These are phyloP conservation scores for Carapus acus DNA, from an alignment of 2,797 vertebrate genomes.

Conservation along the genomic window DNA sequence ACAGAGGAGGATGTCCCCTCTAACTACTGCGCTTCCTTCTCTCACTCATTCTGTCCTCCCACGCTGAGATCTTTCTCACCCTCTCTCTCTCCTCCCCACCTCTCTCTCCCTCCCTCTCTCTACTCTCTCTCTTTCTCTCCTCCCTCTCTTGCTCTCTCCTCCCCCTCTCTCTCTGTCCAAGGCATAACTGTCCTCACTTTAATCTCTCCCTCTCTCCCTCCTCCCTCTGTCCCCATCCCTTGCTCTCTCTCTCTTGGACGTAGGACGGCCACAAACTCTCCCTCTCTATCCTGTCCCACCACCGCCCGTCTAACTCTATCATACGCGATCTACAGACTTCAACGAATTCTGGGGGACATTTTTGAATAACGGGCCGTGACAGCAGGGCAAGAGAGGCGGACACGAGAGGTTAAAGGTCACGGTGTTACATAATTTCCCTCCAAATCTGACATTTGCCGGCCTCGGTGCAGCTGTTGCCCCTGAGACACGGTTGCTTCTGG, in stretches of 20 bases:
- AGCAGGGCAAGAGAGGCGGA: not conserved
- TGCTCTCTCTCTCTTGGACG: not conserved
- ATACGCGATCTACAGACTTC: no score
- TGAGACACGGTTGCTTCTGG: constrained; percentile 21
- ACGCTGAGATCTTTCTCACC: constrained; percentile 1
- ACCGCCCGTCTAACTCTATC: no score
- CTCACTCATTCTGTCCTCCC: constrained; percentile 50
- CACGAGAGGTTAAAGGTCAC: constrained; percentile 9
- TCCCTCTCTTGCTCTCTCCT: not conserved
- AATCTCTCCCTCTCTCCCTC: constrained; percentile 3
- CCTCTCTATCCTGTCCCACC: not conserved
- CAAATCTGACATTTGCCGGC: constrained; percentile 30
- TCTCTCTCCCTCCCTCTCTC: constrained; percentile 10
- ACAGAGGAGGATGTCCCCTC: constrained; percentile 6
- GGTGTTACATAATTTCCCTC: constrained; percentile 31
- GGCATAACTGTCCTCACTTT: not conserved
- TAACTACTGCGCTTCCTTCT: constrained; percentile 13
- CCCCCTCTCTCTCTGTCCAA: not conserved
- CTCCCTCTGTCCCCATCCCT: no score
- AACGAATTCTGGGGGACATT: no score
- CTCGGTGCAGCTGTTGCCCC: constrained; percentile 33
- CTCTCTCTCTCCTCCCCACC: not conserved
- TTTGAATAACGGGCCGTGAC: not conserved
- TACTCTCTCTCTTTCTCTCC: no score
- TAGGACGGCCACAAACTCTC: no score